Evolutionary conservation across 2,113 vertebrate species (phyloP).

Genomic region (Neoarius graeffei): DNA sequence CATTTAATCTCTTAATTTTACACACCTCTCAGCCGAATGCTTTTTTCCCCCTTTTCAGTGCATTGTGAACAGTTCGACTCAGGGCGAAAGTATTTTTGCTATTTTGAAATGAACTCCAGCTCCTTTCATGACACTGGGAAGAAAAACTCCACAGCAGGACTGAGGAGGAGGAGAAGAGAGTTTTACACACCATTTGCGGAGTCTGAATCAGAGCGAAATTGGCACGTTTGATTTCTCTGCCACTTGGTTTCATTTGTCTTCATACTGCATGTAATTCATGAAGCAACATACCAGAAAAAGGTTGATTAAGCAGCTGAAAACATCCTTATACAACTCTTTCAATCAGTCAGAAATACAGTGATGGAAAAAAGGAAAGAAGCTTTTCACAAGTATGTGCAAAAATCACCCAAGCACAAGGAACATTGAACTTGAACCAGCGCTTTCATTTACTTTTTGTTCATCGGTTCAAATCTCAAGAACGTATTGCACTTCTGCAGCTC

Average conservation of each 20-base stretch:
- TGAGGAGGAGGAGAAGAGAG: not conserved
- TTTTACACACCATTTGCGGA: not conserved
- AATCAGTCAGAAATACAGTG: not conserved
- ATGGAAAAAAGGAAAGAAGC: not conserved
- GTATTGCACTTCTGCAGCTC: not conserved
- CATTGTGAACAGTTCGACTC: not conserved
- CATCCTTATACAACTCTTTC: not conserved
- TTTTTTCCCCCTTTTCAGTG: not conserved
- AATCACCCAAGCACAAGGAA: not conserved
- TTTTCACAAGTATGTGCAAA: not conserved
- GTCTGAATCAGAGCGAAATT: not conserved
- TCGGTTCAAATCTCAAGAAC: not conserved
- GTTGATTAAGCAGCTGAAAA: not conserved
- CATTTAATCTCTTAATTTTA: slow-evolving; percentile 45
- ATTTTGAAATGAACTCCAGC: not conserved
- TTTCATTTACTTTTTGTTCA: not conserved
- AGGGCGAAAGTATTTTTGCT: not conserved
- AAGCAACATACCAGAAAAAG: not conserved
- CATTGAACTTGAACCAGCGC: too few relatives aligned
- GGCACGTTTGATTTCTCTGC: not conserved
- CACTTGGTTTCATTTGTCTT: not conserved
- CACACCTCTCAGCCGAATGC: slow-evolving; percentile 33
- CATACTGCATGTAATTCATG: not conserved
- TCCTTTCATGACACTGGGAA: not conserved
- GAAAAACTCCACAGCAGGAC: not conserved